phyloP scores from a whole-genome alignment of 2,888 invertebrate genomes.

The Hirtodrosophila histrioides region DNA sequence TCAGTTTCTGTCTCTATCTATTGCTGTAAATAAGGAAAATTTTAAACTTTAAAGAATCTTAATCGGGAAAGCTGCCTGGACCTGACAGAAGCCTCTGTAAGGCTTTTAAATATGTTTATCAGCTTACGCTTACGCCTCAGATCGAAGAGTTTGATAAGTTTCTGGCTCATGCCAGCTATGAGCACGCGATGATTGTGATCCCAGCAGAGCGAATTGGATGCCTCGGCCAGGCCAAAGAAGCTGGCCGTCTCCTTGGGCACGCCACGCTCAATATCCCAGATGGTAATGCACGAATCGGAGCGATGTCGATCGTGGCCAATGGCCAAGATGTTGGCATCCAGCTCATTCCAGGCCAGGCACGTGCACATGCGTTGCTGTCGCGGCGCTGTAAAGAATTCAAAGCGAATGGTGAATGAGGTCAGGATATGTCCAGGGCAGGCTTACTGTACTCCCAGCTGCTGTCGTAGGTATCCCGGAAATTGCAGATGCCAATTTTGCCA shows the following conservation, averaged over 20 bases:
- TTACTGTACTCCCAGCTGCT: slow-evolving; percentile 84
- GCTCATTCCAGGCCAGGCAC: slow-evolving; percentile 93
- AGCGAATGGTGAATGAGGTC: too few species aligned
- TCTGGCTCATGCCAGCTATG: slow-evolving; percentile 95
- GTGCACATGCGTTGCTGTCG: slow-evolving; percentile 94
- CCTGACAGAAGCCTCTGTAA: too few species aligned
- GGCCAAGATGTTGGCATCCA: slow-evolving; percentile 92
- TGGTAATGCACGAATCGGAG: slow-evolving; percentile 93
- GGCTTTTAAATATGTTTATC: too few species aligned
- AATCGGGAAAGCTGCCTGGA: too few species aligned
- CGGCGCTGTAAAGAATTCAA: slow-evolving; percentile 87
- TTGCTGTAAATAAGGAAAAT: too few species aligned
- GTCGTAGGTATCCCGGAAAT: slow-evolving; percentile 89
- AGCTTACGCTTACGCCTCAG: slow-evolving; percentile 88
- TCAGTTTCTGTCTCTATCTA: too few species aligned
- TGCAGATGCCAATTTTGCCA: slow-evolving; percentile 93
- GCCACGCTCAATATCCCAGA: slow-evolving; percentile 90
- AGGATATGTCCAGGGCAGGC: slow-evolving; percentile 9
- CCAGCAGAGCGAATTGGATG: slow-evolving; percentile 94
- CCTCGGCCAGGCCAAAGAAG: slow-evolving; percentile 93
- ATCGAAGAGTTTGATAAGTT: slow-evolving; percentile 94
- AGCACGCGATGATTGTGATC: slow-evolving; percentile 90
- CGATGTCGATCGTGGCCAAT: slow-evolving; percentile 95
- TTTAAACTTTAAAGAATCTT: too few species aligned
- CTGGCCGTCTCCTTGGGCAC: slow-evolving; percentile 84